These are phyloP conservation scores for Thumatha senex DNA, from an alignment of 2,888 invertebrate species.

Conservation along the genomic window DNA sequence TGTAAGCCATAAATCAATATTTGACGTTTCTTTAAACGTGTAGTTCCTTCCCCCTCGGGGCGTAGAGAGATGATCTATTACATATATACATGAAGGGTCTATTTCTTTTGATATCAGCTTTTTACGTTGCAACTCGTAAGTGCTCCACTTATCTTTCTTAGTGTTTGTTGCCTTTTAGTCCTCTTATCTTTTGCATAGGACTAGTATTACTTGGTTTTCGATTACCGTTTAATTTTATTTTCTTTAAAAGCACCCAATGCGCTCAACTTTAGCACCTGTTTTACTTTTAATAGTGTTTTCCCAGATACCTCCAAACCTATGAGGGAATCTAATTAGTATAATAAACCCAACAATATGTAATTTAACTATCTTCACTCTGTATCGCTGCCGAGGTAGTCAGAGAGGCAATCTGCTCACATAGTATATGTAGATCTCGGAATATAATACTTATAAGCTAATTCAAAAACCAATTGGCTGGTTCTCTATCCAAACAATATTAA, in stretches of 20 bases:
- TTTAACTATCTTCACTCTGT: too few relatives aligned
- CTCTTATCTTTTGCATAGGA: background rate
- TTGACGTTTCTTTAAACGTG: conserved; percentile 23
- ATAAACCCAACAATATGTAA: too few relatives aligned
- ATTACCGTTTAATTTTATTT: too few relatives aligned
- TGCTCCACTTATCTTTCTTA: background rate
- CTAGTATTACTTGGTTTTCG: background rate
- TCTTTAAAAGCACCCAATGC: too few relatives aligned
- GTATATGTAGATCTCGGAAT: too few relatives aligned
- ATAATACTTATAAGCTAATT: background rate
- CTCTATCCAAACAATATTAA: background rate
- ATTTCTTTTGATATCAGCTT: background rate
- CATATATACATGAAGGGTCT: background rate
- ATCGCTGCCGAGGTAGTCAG: too few relatives aligned
- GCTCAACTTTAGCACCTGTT: too few relatives aligned
- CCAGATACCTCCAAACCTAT: too few relatives aligned
- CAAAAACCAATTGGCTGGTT: background rate
- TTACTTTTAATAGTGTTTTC: background rate
- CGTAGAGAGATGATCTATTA: conserved; percentile 3
- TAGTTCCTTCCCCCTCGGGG: conserved; percentile 34
- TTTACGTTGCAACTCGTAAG: too few relatives aligned
- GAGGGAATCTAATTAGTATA: too few relatives aligned
- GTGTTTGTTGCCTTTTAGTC: background rate
- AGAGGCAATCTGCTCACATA: too few relatives aligned
- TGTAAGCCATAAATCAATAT: conserved; percentile 25